Evolutionary conservation across 2,888 invertebrate genomes (phyloP).

Genomic region (Patella pellucida): DNA sequence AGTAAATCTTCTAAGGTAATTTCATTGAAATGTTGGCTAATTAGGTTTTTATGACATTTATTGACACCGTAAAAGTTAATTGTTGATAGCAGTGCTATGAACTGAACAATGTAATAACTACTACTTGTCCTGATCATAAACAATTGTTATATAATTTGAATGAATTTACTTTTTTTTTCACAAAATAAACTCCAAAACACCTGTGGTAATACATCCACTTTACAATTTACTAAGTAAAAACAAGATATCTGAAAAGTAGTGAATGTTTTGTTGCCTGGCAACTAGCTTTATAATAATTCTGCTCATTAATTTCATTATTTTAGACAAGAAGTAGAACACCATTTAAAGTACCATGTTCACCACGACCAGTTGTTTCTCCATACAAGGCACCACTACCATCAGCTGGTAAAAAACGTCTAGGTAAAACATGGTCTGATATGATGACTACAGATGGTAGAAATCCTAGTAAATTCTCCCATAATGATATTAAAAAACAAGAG

Average conservation of each 20-base stretch:
- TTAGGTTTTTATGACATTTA: neutral
- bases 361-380: conserved; percentile 42
- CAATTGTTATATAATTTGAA: no score
- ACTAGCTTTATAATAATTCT: neutral
- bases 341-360: conserved; percentile 55
- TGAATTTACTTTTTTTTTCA: no score
- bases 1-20: conserved; percentile 42
- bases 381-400: conserved; percentile 61
- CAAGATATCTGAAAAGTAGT: no score
- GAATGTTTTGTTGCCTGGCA: neutral
- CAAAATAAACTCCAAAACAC: no score
- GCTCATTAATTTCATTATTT: conserved; percentile 1
- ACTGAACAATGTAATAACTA: no score
- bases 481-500: conserved; percentile 66
- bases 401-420: conserved; percentile 55
- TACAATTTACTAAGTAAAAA: no score
- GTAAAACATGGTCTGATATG: conserved; percentile 67
- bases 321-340: conserved; percentile 38
- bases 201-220: no score
- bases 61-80: conserved; percentile 1
- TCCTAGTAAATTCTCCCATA: conserved; percentile 44
- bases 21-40: conserved; percentile 32
- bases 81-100: no score
- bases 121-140: no score
- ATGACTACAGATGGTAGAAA: conserved; percentile 50